phyloP scores from a whole-genome alignment of 2,797 vertebrate species.

The Artibeus lituratus region DNA sequence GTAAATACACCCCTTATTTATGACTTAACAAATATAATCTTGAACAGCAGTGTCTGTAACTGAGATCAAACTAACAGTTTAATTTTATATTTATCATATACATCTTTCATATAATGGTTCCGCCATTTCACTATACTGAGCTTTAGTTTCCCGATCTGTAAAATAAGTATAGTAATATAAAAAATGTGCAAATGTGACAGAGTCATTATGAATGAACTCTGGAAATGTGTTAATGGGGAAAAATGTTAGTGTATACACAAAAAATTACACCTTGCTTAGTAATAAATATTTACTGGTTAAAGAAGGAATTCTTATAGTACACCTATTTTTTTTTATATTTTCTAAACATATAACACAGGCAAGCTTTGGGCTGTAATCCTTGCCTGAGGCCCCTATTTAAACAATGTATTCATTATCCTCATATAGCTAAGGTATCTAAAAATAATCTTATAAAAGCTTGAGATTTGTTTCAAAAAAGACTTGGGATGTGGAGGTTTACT shows the following conservation, averaged over 20 bases:
- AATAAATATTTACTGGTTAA: background rate
- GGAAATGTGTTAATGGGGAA: background rate
- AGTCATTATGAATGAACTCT: background rate
- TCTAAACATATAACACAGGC: constrained; percentile 12
- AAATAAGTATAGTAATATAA: background rate
- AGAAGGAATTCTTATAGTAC: background rate
- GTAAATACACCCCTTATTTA: background rate
- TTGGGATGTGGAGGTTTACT: background rate
- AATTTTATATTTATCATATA: background rate
- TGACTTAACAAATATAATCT: background rate
- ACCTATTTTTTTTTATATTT: constrained; percentile 43
- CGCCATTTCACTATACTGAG: background rate
- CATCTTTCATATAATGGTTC: background rate
- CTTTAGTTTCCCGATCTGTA: background rate
- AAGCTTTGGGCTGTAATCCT: background rate
- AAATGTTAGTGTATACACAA: background rate
- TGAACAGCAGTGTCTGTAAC: background rate
- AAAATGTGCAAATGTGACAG: background rate
- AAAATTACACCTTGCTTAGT: background rate
- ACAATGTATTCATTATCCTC: constrained; percentile 59
- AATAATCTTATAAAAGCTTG: constrained; percentile 50
- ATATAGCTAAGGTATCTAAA: constrained; percentile 29
- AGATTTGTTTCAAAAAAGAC: constrained; percentile 57
- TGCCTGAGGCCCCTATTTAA: background rate
- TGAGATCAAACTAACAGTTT: background rate